These are phyloP conservation scores for Pyrgus malvae DNA, from an alignment of 2,888 invertebrate species.

Conservation along the genomic window DNA sequence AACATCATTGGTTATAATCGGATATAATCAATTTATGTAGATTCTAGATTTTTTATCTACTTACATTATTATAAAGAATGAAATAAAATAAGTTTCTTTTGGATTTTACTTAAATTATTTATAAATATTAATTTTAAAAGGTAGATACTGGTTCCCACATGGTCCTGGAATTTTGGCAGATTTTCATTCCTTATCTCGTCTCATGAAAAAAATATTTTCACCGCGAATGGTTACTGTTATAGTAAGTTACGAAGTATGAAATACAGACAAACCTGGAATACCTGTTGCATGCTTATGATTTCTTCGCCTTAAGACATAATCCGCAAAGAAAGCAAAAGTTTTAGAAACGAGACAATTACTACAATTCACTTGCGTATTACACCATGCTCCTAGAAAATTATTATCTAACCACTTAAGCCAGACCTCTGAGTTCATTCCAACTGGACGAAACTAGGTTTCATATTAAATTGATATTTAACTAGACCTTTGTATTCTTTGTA, in stretches of 20 bases:
- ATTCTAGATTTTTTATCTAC: too few species aligned
- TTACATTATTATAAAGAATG: too few species aligned
- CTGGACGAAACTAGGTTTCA: neutral
- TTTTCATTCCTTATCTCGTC: too few species aligned
- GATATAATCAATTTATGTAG: too few species aligned
- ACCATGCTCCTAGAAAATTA: slow-evolving; percentile 12
- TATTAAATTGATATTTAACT: neutral
- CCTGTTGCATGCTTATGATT: neutral
- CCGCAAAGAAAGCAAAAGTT: neutral
- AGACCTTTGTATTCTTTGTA: neutral
- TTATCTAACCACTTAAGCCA: neutral
- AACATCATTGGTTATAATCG: too few species aligned
- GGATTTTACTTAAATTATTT: too few species aligned
- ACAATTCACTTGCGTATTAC: slow-evolving; percentile 18
- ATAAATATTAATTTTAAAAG: too few species aligned
- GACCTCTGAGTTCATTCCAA: neutral
- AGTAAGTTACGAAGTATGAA: neutral
- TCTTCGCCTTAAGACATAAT: neutral
- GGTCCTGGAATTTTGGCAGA: too few species aligned
- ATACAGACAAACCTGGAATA: neutral
- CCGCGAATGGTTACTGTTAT: too few species aligned
- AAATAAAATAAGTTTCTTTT: too few species aligned
- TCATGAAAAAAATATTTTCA: too few species aligned
- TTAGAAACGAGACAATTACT: neutral
- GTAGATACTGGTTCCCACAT: too few species aligned